Evolutionary conservation across 2,113 vertebrate species (phyloP).

Genomic region (Phalacrocorax aristotelis): DNA sequence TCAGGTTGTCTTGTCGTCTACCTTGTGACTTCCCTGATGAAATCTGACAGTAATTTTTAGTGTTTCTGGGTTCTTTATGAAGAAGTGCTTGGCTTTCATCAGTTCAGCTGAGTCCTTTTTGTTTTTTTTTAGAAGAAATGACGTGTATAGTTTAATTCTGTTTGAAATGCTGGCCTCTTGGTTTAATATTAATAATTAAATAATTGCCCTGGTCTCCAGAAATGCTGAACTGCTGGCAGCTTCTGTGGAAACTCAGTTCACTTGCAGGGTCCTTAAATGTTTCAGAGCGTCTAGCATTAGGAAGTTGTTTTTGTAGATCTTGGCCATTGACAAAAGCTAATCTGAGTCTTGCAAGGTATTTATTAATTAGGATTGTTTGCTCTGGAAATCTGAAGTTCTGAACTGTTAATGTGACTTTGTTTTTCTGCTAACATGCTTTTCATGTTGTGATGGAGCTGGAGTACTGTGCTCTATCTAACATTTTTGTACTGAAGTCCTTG

Average conservation of each 20-base stretch:
- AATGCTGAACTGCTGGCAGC: constrained; percentile 32
- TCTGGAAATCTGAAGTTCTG: neutral
- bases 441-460: neutral
- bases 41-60: neutral
- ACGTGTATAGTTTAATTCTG: constrained; percentile 1
- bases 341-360: neutral
- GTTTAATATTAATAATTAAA: constrained; percentile 51
- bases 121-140: neutral
- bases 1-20: neutral
- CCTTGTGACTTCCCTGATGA: neutral
- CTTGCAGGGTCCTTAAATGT: neutral
- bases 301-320: constrained; percentile 30
- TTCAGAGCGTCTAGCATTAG: neutral
- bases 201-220: constrained; percentile 9
- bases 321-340: neutral
- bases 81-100: neutral
- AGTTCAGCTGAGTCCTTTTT: neutral
- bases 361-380: neutral
- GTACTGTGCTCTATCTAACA: neutral
- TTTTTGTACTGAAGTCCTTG: constrained; percentile 22
- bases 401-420: neutral
- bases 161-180: neutral
- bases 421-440: neutral
- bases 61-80: neutral
- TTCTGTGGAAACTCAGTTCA: constrained; percentile 20